Evolutionary conservation across 1,140 invertebrate genomes (phyloP).

Genomic region (Bombus pascuorum): DNA sequence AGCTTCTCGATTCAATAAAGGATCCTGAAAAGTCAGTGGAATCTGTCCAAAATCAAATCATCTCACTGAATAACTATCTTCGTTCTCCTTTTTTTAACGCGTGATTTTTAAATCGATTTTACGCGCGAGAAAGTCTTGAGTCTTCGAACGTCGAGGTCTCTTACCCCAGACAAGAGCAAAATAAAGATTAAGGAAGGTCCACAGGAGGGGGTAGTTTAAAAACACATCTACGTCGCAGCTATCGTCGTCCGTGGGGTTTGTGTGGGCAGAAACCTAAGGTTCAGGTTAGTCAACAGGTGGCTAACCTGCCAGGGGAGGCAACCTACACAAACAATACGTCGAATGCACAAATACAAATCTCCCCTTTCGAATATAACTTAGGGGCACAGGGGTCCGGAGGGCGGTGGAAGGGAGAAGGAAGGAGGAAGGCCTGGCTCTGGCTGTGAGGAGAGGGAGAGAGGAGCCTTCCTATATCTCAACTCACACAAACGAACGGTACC

Average conservation of each 20-base stretch:
- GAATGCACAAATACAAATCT: conserved; percentile 82
- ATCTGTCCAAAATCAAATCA: not conserved
- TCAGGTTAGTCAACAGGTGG: conserved; percentile 82
- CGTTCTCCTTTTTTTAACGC: too few relatives aligned
- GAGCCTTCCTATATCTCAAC: conserved; percentile 77
- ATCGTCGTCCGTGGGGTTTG: conserved; percentile 59
- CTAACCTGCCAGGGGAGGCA: conserved; percentile 80
- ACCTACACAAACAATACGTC: conserved; percentile 81
- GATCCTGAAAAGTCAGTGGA: not conserved
- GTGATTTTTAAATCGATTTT: conserved; percentile 56
- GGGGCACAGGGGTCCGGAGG: conserved; percentile 54
- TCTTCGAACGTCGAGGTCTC: conserved; percentile 62
- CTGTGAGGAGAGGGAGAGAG: conserved; percentile 33
- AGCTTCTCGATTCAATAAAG: not conserved
- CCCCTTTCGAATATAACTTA: conserved; percentile 73
- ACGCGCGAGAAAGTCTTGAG: conserved; percentile 58
- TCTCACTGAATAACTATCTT: not conserved
- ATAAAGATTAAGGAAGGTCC: conserved; percentile 72
- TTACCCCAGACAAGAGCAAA: conserved; percentile 71
- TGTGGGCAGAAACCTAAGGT: conserved; percentile 70
- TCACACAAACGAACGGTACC: conserved; percentile 73
- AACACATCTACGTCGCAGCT: conserved; percentile 51
- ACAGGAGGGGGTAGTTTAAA: conserved; percentile 69
- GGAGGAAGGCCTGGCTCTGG: conserved; percentile 51
- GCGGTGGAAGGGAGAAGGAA: conserved; percentile 39